A percentile compares a stretch with the other conserved stretches of the same genome.
Conservation (phyloP, 1,140 invertebrate species). For the Orius laevigatus region DNA sequence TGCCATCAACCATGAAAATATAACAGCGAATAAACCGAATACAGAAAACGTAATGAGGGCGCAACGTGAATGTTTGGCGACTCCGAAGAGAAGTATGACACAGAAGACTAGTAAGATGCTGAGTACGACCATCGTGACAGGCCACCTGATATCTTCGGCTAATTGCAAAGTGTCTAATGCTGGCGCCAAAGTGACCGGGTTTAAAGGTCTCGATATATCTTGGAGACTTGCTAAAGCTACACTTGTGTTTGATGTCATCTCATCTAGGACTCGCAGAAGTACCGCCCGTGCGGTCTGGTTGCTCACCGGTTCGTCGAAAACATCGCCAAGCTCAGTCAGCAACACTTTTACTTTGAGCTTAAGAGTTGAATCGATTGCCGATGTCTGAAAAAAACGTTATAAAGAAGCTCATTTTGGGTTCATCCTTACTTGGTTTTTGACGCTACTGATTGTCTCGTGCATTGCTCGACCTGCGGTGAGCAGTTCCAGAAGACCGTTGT, state of each 20-base stretch:
- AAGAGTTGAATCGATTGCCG: constrained; percentile 36
- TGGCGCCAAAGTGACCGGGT: constrained; percentile 44
- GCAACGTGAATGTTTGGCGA: constrained; percentile 64
- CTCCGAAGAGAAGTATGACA: constrained; percentile 62
- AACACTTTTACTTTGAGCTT: constrained; percentile 47
- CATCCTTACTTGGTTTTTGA: constrained; percentile 50
- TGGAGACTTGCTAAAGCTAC: constrained; percentile 49
- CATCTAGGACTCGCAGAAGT: constrained; percentile 44
- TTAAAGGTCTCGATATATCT: constrained; percentile 53
- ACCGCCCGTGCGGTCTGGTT: constrained; percentile 54
- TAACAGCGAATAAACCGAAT: constrained; percentile 74
- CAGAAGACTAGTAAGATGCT: constrained; percentile 62
- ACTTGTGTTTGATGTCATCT: constrained; percentile 49
- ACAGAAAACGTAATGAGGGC: constrained; percentile 70
- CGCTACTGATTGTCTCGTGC: constrained; percentile 51
- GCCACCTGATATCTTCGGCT: constrained; percentile 42
- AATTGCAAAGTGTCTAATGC: constrained; percentile 29
- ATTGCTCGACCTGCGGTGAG: constrained; percentile 59
- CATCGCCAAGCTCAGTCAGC: constrained; percentile 47
- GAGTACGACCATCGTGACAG: constrained; percentile 57
- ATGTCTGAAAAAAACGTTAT: constrained; percentile 27
- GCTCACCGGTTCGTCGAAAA: constrained; percentile 52
- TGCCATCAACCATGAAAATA: constrained; percentile 73
- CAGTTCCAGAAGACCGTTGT: constrained; percentile 71
- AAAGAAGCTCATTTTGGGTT: constrained; percentile 2